Base-by-base conservation (phyloP, 2,888 invertebrate genomes). In the Diaperis boleti region DNA sequence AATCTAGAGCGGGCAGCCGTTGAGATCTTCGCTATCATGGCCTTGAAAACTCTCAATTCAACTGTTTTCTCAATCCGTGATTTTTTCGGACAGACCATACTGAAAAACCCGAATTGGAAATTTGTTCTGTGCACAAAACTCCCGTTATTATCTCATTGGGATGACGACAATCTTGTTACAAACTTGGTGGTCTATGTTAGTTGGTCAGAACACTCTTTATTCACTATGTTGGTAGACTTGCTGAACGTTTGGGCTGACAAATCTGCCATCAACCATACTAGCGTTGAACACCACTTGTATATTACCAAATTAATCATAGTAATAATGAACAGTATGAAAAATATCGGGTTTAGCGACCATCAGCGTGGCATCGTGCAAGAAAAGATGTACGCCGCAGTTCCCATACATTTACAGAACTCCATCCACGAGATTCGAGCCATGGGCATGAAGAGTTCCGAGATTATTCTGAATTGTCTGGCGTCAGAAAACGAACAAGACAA, bases 361-460 rank as follows among this genome's bases (percentile, higher is more conserved):
- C 77, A 77, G 49, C 65, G 50, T 37, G 68, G 70, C 0, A 82
- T 82, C 11, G 74, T 89, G 0, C 84, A 85, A 69, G 79, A 80
- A 13, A 83, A 85, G 45, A 73, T 92, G 0, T 87, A 88, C 67
- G 81, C 84, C 18, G 92, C 92, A 0, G 85, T 92, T 71, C 85
- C 88, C 0, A 82, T 85, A 62, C 92, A 94, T 80, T 81, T 94
- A 50, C 88, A 91, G 72, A 86, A 87, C 0, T 79, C 88, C 0
- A 83, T 88, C 18, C 80, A 83, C 18, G 82, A 86, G 35, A 83
- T 90, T 8, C 81, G 92, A 62, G 84, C 85, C 22, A 82, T 90
- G 3, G 94, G 94, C 0, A 93, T 93, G 92, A 86, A 89, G 17
- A 87, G 89, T 0, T 87, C 89, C 0, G 92, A 92, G 74, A 81